A percentile compares a stretch with the other conserved stretches of the same genome.
Conservation (phyloP, 2,113 vertebrate genomes). For the Microcebus lehilahytsara region DNA sequence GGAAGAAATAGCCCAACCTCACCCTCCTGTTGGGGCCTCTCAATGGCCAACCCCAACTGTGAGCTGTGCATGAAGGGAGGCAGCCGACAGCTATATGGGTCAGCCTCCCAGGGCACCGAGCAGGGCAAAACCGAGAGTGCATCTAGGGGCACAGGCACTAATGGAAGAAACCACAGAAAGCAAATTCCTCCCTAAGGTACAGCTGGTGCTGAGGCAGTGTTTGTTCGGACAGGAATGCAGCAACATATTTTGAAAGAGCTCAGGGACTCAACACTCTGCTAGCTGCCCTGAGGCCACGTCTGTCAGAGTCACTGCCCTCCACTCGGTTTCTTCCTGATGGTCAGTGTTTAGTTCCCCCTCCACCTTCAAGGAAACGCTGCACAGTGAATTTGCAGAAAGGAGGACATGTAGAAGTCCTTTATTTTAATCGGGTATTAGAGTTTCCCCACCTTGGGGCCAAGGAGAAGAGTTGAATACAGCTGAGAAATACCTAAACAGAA, state of each 20-base stretch:
- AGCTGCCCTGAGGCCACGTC: not conserved
- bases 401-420: not conserved
- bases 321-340: not conserved
- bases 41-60: not conserved
- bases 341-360: not conserved
- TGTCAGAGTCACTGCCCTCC: not conserved
- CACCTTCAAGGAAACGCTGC: not conserved
- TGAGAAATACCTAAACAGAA: not conserved
- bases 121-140: not conserved
- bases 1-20: not conserved
- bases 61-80: not conserved
- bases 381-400: not conserved
- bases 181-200: not conserved
- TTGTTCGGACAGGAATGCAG: not conserved
- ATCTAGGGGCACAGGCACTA: not conserved
- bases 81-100: not conserved
- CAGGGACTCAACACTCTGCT: not conserved
- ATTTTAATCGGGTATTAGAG: not conserved
- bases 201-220: not conserved
- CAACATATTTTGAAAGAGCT: not conserved
- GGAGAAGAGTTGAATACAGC: not conserved
- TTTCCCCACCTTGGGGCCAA: not conserved
- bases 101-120: not conserved
- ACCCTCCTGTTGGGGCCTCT: not conserved
- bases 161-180: conserved; percentile 7